Evolutionary conservation across 2,113 vertebrate species (phyloP), one percentile per base, ranked within the genome.

Genomic region (Pachypanchax playfairii): DNA sequence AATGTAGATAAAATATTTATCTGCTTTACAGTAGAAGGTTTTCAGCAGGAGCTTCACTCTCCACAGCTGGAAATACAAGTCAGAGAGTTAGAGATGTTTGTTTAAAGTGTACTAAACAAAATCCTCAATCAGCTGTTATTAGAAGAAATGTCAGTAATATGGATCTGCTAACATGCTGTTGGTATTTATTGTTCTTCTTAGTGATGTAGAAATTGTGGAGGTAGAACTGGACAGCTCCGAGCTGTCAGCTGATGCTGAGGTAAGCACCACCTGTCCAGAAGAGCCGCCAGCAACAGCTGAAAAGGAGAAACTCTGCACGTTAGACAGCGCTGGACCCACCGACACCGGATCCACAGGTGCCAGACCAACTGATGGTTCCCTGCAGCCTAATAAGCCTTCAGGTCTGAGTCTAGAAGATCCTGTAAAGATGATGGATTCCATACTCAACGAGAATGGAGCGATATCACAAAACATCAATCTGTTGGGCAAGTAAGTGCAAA

Each of bases 391-490:
- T 61, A 93, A 90, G 60, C 84, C 91, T 20, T 93, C 93, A 0
- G 44, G 63, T 17, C 86, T 94, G 66, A 93, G 88, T 61, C 76
- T 92, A 57, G 96, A 99, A 86, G 97, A 99, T 67, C 96, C 96
- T 0, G 86, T 98, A 21, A 96, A 94, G 53, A 93, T 98, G 92
- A 99, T 99, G 97, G 95, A 99, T 90, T 96, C 96, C 56, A 98
- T 99, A 79, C 90, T 99, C 48, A 97, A 81, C 31, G 97, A 99
- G 69, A 95, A 89, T 4, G 94, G 93, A 48, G 93, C 93, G 0
- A 93, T 96, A 74, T 94, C 93, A 33, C 94, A 96, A 76, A 99
- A 99, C 63, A 96, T 99, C 71, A 98, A 93, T 82, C 93, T 99
- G 36, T 89, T 99, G 82, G 97, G 97, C 64, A 99, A 97, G 96